Base-by-base conservation (phyloP, 2,797 vertebrate species). In the Mycteria americana region DNA sequence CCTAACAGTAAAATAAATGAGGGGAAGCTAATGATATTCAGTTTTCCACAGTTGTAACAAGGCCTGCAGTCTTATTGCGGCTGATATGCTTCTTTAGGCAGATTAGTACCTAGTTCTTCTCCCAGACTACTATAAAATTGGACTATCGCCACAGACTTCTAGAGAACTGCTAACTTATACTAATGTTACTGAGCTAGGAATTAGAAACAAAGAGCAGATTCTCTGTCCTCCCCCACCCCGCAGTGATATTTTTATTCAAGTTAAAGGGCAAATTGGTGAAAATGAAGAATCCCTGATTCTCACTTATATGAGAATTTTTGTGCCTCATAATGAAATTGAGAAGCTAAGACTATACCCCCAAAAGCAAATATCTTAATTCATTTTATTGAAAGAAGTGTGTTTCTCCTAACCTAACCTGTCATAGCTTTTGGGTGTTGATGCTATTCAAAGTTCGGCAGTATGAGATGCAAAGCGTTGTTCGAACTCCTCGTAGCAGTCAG, bases 1-100 rank as follows among this genome's bases (percentile, higher is more conserved):
- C n/a, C 60, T 57, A 82, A 63, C 41, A 83, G 60, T 91, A 94
- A 97, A 94, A 94, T 72, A 96, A 97, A 96, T 93, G 93, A 93
- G 45, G 83, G 81, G 68, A 62, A 95, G 10, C 41, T 95, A 94
- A 96, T 80, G 92, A 80, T 54, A 89, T 9, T 87, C 78, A 64
- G 60, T 70, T 88, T 94, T 91, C 37, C 45, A 87, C 41, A 68
- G 64, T 4, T 92, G 37, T 77, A 95, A 67, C 80, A 93, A 88
- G 86, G 94, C 75, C 41, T 80, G 56, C 43, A 72, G 68, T 57
- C 86, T 94, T 67, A 91, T 13, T 92, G 74, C 51, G 79, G 46
- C 33, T 80, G 53, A 74, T 89, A 69, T 24, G 37, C 70, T 76
- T 91, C 77, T 89, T 91, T 78, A 91, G 80, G 78, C 57, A 80